Evolutionary conservation across 1,140 invertebrate genomes (phyloP).

Genomic region (Wiebesia pumilae): DNA sequence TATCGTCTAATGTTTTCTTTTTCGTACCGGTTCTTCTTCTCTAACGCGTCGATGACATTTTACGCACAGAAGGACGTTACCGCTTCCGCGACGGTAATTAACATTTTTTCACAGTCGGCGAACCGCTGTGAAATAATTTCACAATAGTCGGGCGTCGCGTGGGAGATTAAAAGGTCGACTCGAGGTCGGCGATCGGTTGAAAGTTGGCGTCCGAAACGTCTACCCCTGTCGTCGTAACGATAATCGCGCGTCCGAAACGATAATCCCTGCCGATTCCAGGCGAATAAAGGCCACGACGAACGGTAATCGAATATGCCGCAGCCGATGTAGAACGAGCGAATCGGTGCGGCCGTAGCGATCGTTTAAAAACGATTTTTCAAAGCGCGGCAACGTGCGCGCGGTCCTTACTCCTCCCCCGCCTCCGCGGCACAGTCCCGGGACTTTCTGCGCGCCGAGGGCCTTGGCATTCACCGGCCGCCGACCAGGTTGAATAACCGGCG

Average conservation of each 20-base stretch:
- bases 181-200: too few species aligned
- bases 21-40: too few species aligned
- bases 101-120: too few species aligned
- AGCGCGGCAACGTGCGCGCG: neutral
- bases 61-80: neutral
- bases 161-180: too few species aligned
- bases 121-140: too few species aligned
- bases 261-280: neutral
- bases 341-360: neutral
- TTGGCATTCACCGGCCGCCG: constrained; percentile 66
- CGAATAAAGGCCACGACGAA: neutral
- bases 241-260: neutral
- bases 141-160: too few species aligned
- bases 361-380: constrained; percentile 41
- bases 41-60: neutral
- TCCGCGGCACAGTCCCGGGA: constrained; percentile 38
- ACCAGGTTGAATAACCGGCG: constrained; percentile 74
- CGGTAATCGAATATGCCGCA: neutral
- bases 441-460: constrained; percentile 60
- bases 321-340: neutral
- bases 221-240: neutral
- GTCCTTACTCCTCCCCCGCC: neutral
- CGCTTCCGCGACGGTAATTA: too few species aligned
- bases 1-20: constrained; percentile 1
- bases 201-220: too few species aligned